phyloP scores from a whole-genome alignment of 2,888 invertebrate genomes.

The Coenonympha arcania region DNA sequence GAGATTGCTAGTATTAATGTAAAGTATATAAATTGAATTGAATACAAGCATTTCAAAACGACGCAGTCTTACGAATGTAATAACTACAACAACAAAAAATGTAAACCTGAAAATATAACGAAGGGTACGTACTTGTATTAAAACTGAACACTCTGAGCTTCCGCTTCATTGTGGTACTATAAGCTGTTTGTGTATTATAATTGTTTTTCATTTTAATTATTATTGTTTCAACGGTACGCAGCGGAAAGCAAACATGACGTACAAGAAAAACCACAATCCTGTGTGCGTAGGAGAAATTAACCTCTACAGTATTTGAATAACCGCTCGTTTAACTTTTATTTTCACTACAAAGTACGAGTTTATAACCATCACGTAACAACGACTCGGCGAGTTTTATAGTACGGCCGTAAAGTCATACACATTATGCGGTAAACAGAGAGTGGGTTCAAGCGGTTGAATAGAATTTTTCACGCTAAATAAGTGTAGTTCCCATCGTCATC shows the following conservation, averaged over 20 bases:
- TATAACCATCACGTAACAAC: constrained; percentile 19
- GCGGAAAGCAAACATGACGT: constrained; percentile 18
- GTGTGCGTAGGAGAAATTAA: constrained; percentile 16
- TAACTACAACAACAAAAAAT: not conserved
- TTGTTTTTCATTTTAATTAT: constrained; percentile 8
- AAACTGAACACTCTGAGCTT: not conserved
- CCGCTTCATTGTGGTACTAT: not conserved
- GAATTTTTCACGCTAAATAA: not conserved
- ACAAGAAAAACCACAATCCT: constrained; percentile 22
- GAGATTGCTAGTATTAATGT: no score
- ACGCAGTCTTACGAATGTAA: not conserved
- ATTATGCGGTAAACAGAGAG: constrained; percentile 2
- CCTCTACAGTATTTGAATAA: constrained; percentile 16
- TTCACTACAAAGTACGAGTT: constrained; percentile 15
- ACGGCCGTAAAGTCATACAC: constrained; percentile 8
- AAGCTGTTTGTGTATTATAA: constrained; percentile 3
- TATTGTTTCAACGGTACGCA: constrained; percentile 4
- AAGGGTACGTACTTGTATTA: not conserved
- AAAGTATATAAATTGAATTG: no score
- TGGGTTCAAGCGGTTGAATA: constrained; percentile 1
- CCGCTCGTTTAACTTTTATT: constrained; percentile 20
- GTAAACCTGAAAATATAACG: not conserved
- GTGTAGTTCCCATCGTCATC: no score
- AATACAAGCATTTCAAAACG: no score
- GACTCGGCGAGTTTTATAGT: constrained; percentile 10